Evolutionary conservation across 2,888 invertebrate genomes (phyloP).

Genomic region (Cephalotes varians): DNA sequence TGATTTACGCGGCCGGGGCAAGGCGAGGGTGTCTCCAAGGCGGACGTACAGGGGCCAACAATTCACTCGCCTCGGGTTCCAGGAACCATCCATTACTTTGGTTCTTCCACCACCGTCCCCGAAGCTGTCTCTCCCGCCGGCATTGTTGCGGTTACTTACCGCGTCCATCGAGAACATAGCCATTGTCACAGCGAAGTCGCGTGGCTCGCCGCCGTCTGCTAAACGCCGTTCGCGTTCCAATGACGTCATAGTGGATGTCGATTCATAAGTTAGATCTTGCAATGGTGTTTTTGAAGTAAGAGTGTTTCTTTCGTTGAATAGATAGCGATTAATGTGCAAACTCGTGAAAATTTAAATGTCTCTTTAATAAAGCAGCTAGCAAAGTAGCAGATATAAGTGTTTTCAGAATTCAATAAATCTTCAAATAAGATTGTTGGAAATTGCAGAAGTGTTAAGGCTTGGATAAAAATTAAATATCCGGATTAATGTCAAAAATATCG

Average conservation of each 20-base stretch:
- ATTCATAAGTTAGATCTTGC: not conserved
- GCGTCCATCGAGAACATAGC: slow-evolving; percentile 74
- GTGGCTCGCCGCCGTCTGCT: slow-evolving; percentile 45
- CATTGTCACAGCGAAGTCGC: slow-evolving; percentile 57
- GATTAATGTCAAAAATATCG: not conserved
- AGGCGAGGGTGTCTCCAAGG: slow-evolving; percentile 83
- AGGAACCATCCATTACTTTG: slow-evolving; percentile 84
- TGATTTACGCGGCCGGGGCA: slow-evolving; percentile 84
- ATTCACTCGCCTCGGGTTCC: slow-evolving; percentile 85
- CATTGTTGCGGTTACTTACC: slow-evolving; percentile 84
- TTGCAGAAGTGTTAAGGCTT: not conserved
- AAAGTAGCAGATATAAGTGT: not conserved
- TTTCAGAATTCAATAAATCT: not conserved
- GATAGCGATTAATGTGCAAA: not conserved
- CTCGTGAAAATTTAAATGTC: slow-evolving; percentile 5
- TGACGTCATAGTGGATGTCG: slow-evolving; percentile 24
- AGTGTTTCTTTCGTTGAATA: not conserved
- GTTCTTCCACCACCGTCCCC: slow-evolving; percentile 64
- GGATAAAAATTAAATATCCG: slow-evolving; percentile 5
- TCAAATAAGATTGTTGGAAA: not conserved
- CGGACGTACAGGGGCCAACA: slow-evolving; percentile 84
- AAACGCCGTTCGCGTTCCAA: slow-evolving; percentile 26
- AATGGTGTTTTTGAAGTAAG: not conserved
- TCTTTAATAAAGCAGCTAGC: not conserved
- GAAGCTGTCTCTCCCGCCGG: slow-evolving; percentile 65